Evolutionary conservation across 1,140 invertebrate species (phyloP).

Genomic region (Musca domestica): DNA sequence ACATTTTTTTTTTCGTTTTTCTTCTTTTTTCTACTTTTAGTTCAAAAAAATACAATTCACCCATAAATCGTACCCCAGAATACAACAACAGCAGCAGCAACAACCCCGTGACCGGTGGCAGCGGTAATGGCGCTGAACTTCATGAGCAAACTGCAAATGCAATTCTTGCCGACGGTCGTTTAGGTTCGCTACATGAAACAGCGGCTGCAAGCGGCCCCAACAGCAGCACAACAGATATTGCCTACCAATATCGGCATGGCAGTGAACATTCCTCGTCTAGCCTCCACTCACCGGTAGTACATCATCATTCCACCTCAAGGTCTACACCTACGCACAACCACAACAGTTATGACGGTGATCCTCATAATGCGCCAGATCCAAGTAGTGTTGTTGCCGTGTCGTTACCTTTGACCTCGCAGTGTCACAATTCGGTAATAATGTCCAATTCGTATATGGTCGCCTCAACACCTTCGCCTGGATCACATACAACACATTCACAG

Average conservation of each 20-base stretch:
- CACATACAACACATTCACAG: not conserved
- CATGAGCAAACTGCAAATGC: constrained; percentile 24
- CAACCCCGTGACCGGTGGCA: constrained; percentile 38
- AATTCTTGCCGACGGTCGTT: constrained; percentile 37
- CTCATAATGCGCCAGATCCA: not conserved
- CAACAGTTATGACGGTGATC: constrained; percentile 7
- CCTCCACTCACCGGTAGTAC: constrained; percentile 49
- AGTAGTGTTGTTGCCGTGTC: not conserved
- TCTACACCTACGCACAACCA: constrained; percentile 21
- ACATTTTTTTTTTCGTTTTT: not conserved
- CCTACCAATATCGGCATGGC: constrained; percentile 47
- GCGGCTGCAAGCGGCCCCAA: no score
- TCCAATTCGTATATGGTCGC: constrained; percentile 26
- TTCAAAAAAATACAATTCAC: constrained; percentile 42
- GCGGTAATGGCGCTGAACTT: no score
- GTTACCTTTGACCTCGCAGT: not conserved
- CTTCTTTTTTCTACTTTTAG: constrained; percentile 33
- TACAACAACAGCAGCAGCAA: constrained; percentile 44
- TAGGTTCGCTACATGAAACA: constrained; percentile 37
- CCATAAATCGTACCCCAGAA: constrained; percentile 40
- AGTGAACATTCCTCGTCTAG: constrained; percentile 50
- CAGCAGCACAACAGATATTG: constrained; percentile 29
- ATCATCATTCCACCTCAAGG: constrained; percentile 35
- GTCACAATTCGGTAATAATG: constrained; percentile 32
- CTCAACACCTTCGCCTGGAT: constrained; percentile 30